Percentiles rank a stretch among this genome's conserved stretches.
Evolutionary conservation across 2,797 vertebrate genomes (phyloP).

Genomic region (Crypturellus tataupa): DNA sequence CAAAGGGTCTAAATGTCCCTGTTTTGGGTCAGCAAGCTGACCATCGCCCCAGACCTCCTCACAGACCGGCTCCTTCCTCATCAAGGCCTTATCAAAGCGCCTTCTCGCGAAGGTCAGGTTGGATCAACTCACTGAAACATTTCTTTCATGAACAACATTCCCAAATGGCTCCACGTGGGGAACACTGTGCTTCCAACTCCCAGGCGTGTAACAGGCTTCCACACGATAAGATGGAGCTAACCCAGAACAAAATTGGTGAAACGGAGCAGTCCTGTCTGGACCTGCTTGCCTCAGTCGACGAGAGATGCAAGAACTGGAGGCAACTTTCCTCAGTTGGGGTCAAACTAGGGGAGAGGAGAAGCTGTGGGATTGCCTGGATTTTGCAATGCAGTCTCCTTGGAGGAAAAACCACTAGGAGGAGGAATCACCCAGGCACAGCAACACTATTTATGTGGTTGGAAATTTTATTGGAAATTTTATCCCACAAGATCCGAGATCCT

Average conservation of each 20-base stretch:
- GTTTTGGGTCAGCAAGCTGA: background rate
- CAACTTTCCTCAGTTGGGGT: slow-evolving; percentile 59
- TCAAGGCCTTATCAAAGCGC: background rate
- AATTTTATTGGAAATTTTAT: background rate
- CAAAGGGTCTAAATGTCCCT: background rate
- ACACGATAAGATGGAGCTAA: slow-evolving; percentile 62
- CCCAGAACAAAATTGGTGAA: slow-evolving; percentile 51
- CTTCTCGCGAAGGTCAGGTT: background rate
- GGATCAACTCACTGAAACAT: slow-evolving; percentile 1
- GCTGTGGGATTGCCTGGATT: background rate
- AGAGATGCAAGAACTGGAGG: slow-evolving; percentile 64
- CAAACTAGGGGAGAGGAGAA: slow-evolving; percentile 62
- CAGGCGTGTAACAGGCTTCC: slow-evolving; percentile 58
- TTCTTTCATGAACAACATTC: slow-evolving; percentile 27
- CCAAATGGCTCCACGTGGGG: background rate
- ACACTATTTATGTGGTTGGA: background rate
- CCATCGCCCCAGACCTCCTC: background rate
- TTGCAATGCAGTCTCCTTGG: background rate
- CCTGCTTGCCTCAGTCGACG: slow-evolving; percentile 46
- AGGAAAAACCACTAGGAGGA: background rate
- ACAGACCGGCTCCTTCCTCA: background rate
- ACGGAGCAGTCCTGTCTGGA: slow-evolving; percentile 47
- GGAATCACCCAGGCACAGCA: background rate
- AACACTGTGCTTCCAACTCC: slow-evolving; percentile 44
- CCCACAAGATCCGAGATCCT: background rate